Evolutionary conservation across 35 echinoderm and acorn worm genomes (phyloP), one percentile per base, ranked within the genome.

Genomic region (Diadema setosum): DNA sequence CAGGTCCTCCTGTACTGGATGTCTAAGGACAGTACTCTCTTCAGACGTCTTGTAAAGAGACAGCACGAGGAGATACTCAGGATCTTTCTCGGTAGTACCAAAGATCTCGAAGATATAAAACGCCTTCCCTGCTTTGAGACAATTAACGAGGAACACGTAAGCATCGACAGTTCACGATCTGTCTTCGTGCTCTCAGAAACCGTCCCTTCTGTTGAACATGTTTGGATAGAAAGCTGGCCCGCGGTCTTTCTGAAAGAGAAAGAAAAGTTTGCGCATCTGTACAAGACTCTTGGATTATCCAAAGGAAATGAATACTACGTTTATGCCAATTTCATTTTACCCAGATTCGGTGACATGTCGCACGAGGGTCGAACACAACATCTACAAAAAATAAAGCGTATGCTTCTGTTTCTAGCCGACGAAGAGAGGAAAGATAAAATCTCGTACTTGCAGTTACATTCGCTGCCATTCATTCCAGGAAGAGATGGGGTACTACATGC

Each of bases 61-160:
- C 21, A 81, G 8, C 48, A 32, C 3, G 33, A 30, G n/a, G n/a
- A n/a, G n/a, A n/a, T n/a, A n/a, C n/a, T 93, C 57, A 39, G 31
- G 5, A 82, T 35, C 39, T 87, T 93, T 12, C 0, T 33, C 5
- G 15, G 23, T 46, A 25, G 27, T 45, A 4, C 17, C 27, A 0
- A 23, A 18, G 29, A 34, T 84, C 4, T 17, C 1, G 52, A 8
- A 20, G 23, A 21, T 15, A 17, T 92, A 21, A 87, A 35, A 46
- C 65, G 39, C 8, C 69, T 93, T 0, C 91, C 91, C 23, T 93
- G 91, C 83, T 93, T 82, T 41, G 52, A 65, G 48, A 65, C 84
- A 0, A 87, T 93, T 73, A 26, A 69, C 5, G 42, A 29, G 9
- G 27, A 27, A 29, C 82, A 63, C 33, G 85, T 93, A 16, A 29